Percentiles rank a stretch among this genome's conserved stretches.
Evolutionary conservation across 1,140 invertebrate species (phyloP).

Genomic region (Streblospio benedicti): DNA sequence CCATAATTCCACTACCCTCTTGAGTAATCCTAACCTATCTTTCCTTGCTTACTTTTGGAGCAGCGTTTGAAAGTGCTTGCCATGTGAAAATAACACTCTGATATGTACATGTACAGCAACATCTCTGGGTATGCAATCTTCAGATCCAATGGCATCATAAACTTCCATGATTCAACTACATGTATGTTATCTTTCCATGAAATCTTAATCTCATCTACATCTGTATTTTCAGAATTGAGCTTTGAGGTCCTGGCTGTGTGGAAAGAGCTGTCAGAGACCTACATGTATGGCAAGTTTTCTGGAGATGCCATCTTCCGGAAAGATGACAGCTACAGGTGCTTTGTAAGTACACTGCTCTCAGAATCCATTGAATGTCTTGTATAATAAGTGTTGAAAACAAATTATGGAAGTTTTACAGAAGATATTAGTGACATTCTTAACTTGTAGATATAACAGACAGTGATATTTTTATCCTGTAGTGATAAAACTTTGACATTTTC

Average conservation of each 20-base stretch:
- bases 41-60: too few relatives aligned
- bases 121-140: too few relatives aligned
- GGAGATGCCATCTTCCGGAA: not conserved
- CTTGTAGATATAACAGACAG: not conserved
- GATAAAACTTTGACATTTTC: too few relatives aligned
- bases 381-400: not conserved
- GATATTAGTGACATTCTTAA: not conserved
- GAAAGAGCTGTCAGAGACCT: constrained; percentile 14
- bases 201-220: not conserved
- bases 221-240: constrained; percentile 7
- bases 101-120: too few relatives aligned
- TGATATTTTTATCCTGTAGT: not conserved
- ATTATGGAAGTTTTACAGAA: not conserved
- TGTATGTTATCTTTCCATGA: too few relatives aligned
- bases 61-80: too few relatives aligned
- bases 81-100: too few relatives aligned
- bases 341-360: not conserved
- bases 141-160: too few relatives aligned
- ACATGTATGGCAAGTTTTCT: constrained; percentile 10
- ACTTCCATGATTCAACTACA: too few relatives aligned
- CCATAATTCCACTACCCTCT: too few relatives aligned
- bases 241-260: constrained; percentile 11
- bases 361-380: not conserved
- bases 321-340: constrained; percentile 10
- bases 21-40: too few relatives aligned